phyloP scores from a whole-genome alignment of 2,113 vertebrate genomes.

The Hippocampus abdominalis region DNA sequence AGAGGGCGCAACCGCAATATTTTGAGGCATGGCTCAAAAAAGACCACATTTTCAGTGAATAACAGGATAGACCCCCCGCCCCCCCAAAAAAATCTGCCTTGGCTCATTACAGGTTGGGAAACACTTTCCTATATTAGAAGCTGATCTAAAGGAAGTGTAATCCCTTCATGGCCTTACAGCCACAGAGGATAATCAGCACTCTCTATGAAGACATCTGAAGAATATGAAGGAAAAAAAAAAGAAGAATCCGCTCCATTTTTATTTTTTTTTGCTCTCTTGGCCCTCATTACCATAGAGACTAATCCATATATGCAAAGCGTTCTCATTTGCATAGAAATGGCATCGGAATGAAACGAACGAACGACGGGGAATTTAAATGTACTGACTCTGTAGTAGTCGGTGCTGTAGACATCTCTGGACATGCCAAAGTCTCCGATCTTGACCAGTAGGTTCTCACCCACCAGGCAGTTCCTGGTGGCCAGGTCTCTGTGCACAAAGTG shows the following conservation, averaged over 20 bases:
- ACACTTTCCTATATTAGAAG: background rate
- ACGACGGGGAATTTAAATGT: background rate
- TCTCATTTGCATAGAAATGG: constrained; percentile 58
- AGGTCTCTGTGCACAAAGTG: constrained; percentile 98
- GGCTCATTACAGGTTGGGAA: no score
- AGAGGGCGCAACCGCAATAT: no score
- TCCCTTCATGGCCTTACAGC: background rate
- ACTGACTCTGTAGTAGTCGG: constrained; percentile 97
- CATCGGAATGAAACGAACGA: constrained; percentile 23
- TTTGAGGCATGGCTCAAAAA: no score
- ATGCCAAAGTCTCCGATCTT: constrained; percentile 99
- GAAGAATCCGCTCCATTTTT: constrained; percentile 22
- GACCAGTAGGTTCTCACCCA: constrained; percentile 94
- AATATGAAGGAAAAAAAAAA: background rate
- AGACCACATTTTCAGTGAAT: no score
- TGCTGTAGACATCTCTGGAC: constrained; percentile 99
- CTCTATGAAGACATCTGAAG: constrained; percentile 5
- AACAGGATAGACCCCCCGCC: no score
- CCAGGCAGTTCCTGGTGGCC: constrained; percentile 96
- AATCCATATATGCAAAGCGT: constrained; percentile 46
- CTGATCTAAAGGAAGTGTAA: background rate
- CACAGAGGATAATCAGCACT: background rate
- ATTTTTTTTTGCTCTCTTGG: constrained; percentile 32
- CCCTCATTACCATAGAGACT: constrained; percentile 48
- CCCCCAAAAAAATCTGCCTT: no score